Evolutionary conservation across 2,888 invertebrate species (phyloP), one percentile per base, ranked within the genome.

Genomic region (Ametastegia equiseti): DNA sequence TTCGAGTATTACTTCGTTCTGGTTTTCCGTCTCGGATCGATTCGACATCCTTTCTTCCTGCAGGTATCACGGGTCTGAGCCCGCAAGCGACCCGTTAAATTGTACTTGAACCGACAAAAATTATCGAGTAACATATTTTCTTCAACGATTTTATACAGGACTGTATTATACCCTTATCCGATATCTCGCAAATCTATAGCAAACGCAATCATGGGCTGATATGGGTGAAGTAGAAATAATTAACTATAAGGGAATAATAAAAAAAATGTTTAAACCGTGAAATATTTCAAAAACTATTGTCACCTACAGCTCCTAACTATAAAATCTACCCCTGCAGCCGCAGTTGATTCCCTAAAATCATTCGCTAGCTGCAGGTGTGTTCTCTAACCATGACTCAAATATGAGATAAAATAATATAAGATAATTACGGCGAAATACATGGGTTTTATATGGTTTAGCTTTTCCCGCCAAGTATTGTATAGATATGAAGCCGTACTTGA

Each of bases 11-110:
- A 75, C 54, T 75, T 36, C 54, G 75, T 54, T 75, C 75, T 36
- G 54, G 75, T 54, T 75, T 54, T 33, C 23, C n/a, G 75, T 75
- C 54, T 36, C 75, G 50, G 75, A 75, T 75, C 75, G 75, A 75
- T 75, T 75, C 75, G 54, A 54, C 75, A 27, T 36, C 11, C 27
- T 13, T 19, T 9, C 9, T 36, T n/a, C 33, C 75, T n/a, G 33
- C 54, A n/a, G 23, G 33, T 65, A 33, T 50, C 27, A 50, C 54
- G 36, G 19, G 19, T 15, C 15, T 54, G 75, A 42, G 54, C 75
- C 13, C 39, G n/a, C 69, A 69, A 69, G 39, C 42, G 39, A 69
- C 19, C 19, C 69, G 42, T n/a, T 42, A 42, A 69, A 69, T 42
- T 69, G n/a, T n/a, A 33, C 19, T 42, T 69, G 39, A 23, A 69